phyloP scores from a whole-genome alignment of 1,140 invertebrate species.

The Bathynomus jamesi region DNA sequence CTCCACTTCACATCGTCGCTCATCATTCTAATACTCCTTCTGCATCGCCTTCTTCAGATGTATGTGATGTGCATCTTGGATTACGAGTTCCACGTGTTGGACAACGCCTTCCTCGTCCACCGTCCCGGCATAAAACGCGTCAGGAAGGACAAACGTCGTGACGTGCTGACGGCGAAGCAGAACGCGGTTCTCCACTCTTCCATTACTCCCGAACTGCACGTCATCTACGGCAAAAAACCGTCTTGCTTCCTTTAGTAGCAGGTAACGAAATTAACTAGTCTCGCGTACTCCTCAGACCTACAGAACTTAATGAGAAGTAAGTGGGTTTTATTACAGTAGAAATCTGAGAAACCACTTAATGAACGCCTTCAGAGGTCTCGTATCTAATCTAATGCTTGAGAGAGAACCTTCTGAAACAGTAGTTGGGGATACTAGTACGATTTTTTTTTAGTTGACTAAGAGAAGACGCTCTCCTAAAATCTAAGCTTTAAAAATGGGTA shows the following conservation, averaged over 20 bases:
- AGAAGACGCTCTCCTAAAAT: too few species aligned
- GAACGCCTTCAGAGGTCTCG: background rate
- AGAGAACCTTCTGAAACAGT: background rate
- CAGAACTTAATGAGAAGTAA: background rate
- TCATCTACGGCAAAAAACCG: slow-evolving; percentile 30
- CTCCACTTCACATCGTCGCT: background rate
- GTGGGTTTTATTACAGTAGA: background rate
- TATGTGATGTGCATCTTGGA: slow-evolving; percentile 76
- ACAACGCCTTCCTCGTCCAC: slow-evolving; percentile 81
- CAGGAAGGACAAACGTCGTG: slow-evolving; percentile 54
- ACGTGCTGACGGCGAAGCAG: slow-evolving; percentile 64
- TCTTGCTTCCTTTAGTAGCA: slow-evolving; percentile 23
- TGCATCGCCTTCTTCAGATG: too few species aligned
- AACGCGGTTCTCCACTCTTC: slow-evolving; percentile 62
- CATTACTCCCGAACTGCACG: slow-evolving; percentile 32
- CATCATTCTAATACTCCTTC: too few species aligned
- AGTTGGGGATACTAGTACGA: background rate
- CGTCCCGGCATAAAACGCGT: slow-evolving; percentile 56
- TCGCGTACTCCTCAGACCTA: background rate
- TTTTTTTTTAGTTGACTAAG: too few species aligned
- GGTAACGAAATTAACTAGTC: background rate
- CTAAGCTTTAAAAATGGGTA: too few species aligned
- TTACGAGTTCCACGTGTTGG: slow-evolving; percentile 81
- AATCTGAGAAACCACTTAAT: background rate
- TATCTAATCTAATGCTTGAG: background rate